Conservation (phyloP, 2,888 invertebrate genomes). For the Galeopsomyia nigrocyanea region DNA sequence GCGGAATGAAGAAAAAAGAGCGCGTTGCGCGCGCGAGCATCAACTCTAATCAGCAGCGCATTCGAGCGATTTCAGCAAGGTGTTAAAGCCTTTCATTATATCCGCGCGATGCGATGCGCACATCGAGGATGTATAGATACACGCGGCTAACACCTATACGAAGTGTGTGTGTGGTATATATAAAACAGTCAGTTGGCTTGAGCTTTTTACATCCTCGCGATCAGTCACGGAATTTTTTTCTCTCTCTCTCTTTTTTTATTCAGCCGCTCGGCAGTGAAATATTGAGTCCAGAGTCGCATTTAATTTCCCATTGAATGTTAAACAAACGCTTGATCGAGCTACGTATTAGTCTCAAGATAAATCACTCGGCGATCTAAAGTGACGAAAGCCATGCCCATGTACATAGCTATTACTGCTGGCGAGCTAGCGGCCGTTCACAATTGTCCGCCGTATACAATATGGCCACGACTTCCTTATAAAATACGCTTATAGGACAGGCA, state of each 20-base stretch:
- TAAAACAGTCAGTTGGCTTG: no score
- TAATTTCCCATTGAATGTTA: no score
- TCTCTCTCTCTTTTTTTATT: no score
- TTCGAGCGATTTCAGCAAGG: constrained; percentile 43
- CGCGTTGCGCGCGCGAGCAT: constrained; percentile 3
- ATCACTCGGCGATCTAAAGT: neutral
- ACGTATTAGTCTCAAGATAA: neutral
- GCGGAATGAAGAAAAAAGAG: constrained; percentile 8
- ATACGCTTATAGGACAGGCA: constrained; percentile 23
- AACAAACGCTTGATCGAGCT: no score
- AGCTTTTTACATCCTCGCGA: no score
- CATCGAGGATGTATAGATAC: neutral
- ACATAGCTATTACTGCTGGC: neutral
- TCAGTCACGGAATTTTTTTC: no score
- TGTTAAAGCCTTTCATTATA: constrained; percentile 44
- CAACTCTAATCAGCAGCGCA: constrained; percentile 31
- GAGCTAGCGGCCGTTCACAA: no score
- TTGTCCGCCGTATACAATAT: neutral
- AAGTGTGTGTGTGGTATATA: no score
- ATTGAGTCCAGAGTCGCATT: no score
- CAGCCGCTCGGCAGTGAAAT: no score
- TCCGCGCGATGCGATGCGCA: constrained; percentile 3
- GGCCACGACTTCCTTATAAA: constrained; percentile 32
- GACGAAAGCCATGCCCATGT: constrained; percentile 25
- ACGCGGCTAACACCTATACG: neutral